Evolutionary conservation across 2,113 vertebrate genomes (phyloP), one percentile per base, ranked within the genome.

Genomic region (Choloepus hoffmanni): DNA sequence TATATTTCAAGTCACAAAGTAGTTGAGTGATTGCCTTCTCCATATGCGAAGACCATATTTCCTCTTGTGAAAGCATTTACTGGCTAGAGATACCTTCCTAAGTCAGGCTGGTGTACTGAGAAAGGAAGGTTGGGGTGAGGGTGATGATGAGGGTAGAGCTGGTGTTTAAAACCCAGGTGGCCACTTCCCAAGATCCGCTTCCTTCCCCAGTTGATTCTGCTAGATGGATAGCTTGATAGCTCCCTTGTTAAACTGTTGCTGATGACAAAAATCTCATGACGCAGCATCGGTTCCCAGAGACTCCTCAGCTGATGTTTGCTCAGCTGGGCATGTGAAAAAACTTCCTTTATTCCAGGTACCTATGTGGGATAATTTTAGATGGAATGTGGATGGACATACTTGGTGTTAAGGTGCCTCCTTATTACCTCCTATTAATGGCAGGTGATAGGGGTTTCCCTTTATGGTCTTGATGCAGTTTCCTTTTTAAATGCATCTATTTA

Each of bases 401-500:
- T 74, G 87, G 87, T 50, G 62, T 78, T n/a, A n/a, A 48, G 53
- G 16, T 9, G 77, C 55, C 30, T 93, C 36, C 4, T 58, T 30
- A 1, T 36, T 10, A 26, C 45, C 55, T 65, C 36, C 63, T 85
- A 10, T 90, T 55, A 60, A 33, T 24, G 43, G 55, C 89, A 82
- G 53, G 14, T 12, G 72, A 58, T 43, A 13, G 28, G 48, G 24
- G 50, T 67, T 73, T 87, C 72, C 70, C 53, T 87, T 43, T 4
- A 28, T 1, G 70, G 45, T 50, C 14, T 21, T 19, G 15, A 70
- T 13, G 33, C 0, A 18, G 5, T 92, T 84, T 88, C 55, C 55
- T 72, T 76, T 73, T 67, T 55, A 50, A 50, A 36, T 86, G 43
- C 40, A 70, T 53, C 92, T 90, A 65, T 73, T 81, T 82, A 89